Evolutionary conservation across 2,113 vertebrate species (phyloP).

Genomic region (Geococcyx californianus): DNA sequence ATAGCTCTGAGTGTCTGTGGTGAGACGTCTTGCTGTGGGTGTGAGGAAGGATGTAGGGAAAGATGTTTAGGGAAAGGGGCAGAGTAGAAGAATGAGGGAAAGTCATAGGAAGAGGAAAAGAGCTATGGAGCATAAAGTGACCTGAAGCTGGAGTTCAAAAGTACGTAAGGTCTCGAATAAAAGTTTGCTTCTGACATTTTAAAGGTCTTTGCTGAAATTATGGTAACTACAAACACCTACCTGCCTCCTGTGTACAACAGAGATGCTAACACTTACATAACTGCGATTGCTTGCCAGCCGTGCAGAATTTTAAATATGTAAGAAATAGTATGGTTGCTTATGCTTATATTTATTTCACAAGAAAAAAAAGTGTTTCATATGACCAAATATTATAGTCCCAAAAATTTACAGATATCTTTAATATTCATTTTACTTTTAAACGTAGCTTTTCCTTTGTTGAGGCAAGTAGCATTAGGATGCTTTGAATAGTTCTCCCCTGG

Average conservation of each 20-base stretch:
- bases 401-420: neutral
- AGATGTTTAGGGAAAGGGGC: neutral
- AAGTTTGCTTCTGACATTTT: neutral
- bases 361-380: neutral
- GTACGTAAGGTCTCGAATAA: neutral
- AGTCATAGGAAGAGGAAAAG: neutral
- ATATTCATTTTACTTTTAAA: neutral
- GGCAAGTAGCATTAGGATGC: neutral
- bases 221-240: neutral
- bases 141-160: conserved; percentile 3
- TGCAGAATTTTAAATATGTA: neutral
- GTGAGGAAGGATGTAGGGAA: neutral
- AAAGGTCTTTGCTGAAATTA: neutral
- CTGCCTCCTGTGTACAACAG: neutral
- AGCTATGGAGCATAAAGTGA: neutral
- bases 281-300: neutral
- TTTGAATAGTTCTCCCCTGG: neutral
- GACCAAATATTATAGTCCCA: neutral
- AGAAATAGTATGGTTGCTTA: neutral
- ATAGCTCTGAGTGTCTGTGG: neutral
- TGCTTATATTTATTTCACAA: neutral
- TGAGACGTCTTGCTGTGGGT: neutral
- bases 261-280: neutral
- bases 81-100: neutral
- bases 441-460: neutral